A percentile compares a stretch with the other conserved stretches of the same genome.
phyloP scores from a whole-genome alignment of 2,113 vertebrate species.

The Chionomys nivalis region DNA sequence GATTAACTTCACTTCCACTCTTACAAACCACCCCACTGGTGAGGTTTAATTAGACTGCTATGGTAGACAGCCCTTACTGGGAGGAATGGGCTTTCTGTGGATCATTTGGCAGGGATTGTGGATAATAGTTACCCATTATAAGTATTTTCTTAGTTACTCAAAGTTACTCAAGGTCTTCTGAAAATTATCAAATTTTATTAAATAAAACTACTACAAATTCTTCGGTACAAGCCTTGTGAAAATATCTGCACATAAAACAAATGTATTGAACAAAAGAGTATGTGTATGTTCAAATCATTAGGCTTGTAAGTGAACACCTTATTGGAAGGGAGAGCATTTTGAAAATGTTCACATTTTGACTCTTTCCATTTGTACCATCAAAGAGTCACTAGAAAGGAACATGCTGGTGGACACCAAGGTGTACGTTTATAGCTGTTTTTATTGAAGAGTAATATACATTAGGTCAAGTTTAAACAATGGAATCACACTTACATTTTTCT shows the following conservation, averaged over 20 bases:
- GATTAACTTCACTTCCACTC: neutral
- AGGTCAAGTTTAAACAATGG: neutral
- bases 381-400: neutral
- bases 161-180: neutral
- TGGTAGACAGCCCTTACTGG: neutral
- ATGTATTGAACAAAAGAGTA: neutral
- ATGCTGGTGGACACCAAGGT: neutral
- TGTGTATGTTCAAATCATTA: neutral
- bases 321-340: neutral
- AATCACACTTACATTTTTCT: neutral
- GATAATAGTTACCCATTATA: neutral
- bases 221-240: neutral
- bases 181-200: neutral
- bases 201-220: neutral
- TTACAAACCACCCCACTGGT: neutral
- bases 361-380: neutral
- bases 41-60: neutral
- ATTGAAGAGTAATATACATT: neutral
- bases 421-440: neutral
- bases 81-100: neutral
- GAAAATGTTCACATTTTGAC: neutral
- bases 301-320: neutral
- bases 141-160: constrained; percentile 28
- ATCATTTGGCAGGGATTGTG: neutral
- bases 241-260: neutral